Base-by-base conservation (phyloP, 2,113 vertebrate species). In the Galemys pyrenaicus region DNA sequence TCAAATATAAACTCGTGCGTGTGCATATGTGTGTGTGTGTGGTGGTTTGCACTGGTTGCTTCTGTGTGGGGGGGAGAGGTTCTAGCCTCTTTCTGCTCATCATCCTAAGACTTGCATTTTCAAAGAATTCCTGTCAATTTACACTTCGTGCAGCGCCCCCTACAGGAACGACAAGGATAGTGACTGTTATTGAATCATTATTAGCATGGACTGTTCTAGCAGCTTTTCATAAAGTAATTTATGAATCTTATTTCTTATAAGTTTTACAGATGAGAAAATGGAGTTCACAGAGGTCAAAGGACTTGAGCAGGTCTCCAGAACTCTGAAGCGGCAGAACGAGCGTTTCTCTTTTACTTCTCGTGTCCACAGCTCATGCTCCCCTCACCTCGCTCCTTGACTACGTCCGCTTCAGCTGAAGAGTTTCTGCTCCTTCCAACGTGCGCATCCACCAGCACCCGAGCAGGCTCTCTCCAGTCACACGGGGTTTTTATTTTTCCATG, bases 141-240 rank as follows among this genome's bases (percentile, higher is more conserved):
- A 30, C 4, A 26, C 51, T 56, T 44, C 12, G 16, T 0, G 60
- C 10, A 68, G 68, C 1, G 28, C 67, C 24, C 39, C 62, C 22
- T 37, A 35, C 1, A 71, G 77, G 37, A 89, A 15, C 20, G 70
- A 28, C 9, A 28, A 65, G 19, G 67, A 19, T 12, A 11, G 19
- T 0, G 8, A 3, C 22, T 22, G 5, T 4, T 15, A 12, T 16
- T 1, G 44, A 75, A 32, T 1, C 4, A 2, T 19, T 16, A 1
- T 0, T n/a, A n/a, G 16, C 8, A 30, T 16, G 5, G 22, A 54
- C 5, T 2, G 1, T 13, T 10, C 17, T 1, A 13, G 1, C 0
- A 41, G n/a, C 16, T 70, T 65, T 79, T 20, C 58, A 39, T n/a
- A n/a, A 56, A 56, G 54, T 56, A 56, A 20, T 56, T 56, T 51